Conservation (phyloP, 2,113 vertebrate species). For the Suncus etruscus region DNA sequence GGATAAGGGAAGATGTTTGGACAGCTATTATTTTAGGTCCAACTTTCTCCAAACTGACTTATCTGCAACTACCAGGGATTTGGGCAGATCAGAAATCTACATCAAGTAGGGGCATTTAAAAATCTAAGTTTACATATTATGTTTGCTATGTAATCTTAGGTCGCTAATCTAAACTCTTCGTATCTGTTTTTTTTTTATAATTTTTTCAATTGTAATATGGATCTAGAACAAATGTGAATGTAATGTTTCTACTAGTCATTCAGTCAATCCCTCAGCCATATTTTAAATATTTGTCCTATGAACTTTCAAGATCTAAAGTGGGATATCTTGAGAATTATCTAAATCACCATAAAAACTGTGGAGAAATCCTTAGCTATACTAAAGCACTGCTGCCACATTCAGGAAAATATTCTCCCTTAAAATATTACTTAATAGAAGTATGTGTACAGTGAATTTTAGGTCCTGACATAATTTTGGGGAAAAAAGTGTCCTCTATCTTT, state of each 20-base stretch:
- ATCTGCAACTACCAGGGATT: neutral
- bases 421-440: neutral
- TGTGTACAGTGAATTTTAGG: neutral
- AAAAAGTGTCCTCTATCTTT: neutral
- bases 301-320: neutral
- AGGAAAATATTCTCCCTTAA: neutral
- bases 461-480: neutral
- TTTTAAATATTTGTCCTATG: neutral
- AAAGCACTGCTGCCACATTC: neutral
- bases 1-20: neutral
- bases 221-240: neutral
- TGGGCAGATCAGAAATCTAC: neutral
- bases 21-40: neutral
- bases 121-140: conserved; percentile 23
- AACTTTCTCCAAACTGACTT: neutral
- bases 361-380: neutral
- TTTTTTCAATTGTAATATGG: neutral
- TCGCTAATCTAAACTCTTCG: neutral
- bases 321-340: neutral
- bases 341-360: neutral
- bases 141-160: neutral
- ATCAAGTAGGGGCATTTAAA: conserved; percentile 28
- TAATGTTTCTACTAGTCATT: neutral
- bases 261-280: neutral
- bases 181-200: neutral